phyloP scores from a whole-genome alignment of 2,888 invertebrate species.

The Parnassius orleans region DNA sequence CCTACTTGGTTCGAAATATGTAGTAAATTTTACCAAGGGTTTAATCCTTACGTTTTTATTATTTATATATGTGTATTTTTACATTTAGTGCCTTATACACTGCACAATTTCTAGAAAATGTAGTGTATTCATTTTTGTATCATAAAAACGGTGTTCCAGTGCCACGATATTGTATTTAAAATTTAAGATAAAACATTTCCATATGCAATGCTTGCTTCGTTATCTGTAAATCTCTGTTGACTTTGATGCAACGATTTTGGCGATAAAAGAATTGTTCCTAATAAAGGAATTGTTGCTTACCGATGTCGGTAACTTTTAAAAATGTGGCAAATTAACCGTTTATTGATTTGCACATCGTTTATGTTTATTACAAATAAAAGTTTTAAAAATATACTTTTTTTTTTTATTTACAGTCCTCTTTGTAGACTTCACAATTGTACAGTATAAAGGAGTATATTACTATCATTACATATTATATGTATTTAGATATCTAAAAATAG shows the following conservation, averaged over 20 bases:
- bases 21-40: constrained; percentile 25
- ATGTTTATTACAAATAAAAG: constrained; percentile 75
- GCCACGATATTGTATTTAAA: constrained; percentile 57
- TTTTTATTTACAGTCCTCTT: constrained; percentile 26
- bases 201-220: constrained; percentile 53
- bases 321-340: constrained; percentile 52
- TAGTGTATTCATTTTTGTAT: constrained; percentile 43
- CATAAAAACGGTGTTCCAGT: constrained; percentile 50
- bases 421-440: too few relatives aligned
- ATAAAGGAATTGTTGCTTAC: constrained; percentile 21
- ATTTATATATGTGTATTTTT: constrained; percentile 24
- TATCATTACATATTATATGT: too few relatives aligned
- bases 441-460: too few relatives aligned
- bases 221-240: constrained; percentile 16
- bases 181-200: constrained; percentile 59
- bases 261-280: constrained; percentile 30
- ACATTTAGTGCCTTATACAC: constrained; percentile 57
- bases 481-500: too few relatives aligned
- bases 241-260: constrained; percentile 17
- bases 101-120: constrained; percentile 54
- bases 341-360: constrained; percentile 76
- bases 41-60: constrained; percentile 3
- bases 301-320: constrained; percentile 20
- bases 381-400: constrained; percentile 44
- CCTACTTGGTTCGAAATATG: constrained; percentile 9